Evolutionary conservation across 23 tunicate genomes (phyloP), one percentile per base, ranked within the genome.

Genomic region (Trididemnum nubilum): DNA sequence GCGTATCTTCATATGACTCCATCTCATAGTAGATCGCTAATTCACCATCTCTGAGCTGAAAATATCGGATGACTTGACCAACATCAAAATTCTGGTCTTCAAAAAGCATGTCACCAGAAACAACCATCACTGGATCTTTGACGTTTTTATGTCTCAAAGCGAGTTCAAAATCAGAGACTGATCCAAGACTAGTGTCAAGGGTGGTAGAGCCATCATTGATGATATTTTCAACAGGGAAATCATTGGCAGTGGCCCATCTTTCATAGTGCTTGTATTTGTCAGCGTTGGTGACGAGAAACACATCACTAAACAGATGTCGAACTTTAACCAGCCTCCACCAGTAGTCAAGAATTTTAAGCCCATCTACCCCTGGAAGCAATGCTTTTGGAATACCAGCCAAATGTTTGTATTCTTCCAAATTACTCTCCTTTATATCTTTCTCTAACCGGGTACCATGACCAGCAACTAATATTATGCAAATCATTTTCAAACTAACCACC

Each of bases 221-320:
- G 7, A 94, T 94, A 80, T 94, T 94, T 73, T 76, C 87, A 0
- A 94, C 98, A n/a, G 98, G 98, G 89, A 94, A 94, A 59, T 94
- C 94, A 81, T 94, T 94, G 1, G 98, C 98, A n/a, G 98, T 94
- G 2, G 98, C 98, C 98, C 98, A 94, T 40, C 98, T 60, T 34
- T 94, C 98, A 81, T 71, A 94, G 59, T 94, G 90, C 65, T 87
- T 87, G 80, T 92, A 92, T 73, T 94, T 94, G 39, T 89, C 98
- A 23, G 98, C 98, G 74, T 94, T 94, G 31, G 98, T 94, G 22
- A 94, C 98, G 34, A 94, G 61, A 85, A 83, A 94, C 59, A 94
- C 94, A 1, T 89, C 98, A 64, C 90, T 85, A 80, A 94, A 94
- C 2, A 94, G 40, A n/a, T 88, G 89, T 26, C 98, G 81, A 37